Conservation (phyloP, 2,113 vertebrate species). For the Ondatra zibethicus region DNA sequence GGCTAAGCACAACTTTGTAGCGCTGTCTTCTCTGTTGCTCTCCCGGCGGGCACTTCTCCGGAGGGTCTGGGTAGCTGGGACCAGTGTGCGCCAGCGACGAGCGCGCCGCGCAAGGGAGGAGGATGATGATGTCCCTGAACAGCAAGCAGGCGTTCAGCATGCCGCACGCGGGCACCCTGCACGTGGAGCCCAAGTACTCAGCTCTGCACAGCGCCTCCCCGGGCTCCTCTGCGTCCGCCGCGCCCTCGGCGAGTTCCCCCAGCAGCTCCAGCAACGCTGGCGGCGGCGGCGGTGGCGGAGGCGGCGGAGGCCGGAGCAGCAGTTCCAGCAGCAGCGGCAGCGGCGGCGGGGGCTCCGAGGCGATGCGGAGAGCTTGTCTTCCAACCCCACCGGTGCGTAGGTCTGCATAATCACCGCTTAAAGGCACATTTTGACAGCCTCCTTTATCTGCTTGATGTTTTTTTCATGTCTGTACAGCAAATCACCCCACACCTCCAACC, state of each 20-base stretch:
- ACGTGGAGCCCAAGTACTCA: conserved; percentile 96
- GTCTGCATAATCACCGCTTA: conserved; percentile 94
- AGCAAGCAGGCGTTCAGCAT: conserved; percentile 97
- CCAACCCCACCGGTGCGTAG: conserved; percentile 98
- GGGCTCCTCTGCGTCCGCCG: conserved; percentile 90
- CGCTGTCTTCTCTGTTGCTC: conserved; percentile 49
- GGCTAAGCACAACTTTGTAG: conserved; percentile 41
- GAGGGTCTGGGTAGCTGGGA: conserved; percentile 75
- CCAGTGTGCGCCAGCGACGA: conserved; percentile 80
- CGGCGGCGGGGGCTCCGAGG: conserved; percentile 90
- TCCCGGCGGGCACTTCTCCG: conserved; percentile 80
- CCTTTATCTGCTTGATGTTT: conserved; percentile 93
- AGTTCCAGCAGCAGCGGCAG: conserved; percentile 74
- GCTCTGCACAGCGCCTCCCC: conserved; percentile 94
- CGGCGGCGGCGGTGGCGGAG: conserved; percentile 74
- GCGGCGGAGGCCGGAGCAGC: conserved; percentile 71
- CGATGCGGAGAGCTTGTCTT: conserved; percentile 97
- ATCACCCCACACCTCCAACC: conserved; percentile 93
- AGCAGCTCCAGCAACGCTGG: conserved; percentile 85
- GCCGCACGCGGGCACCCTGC: conserved; percentile 93
- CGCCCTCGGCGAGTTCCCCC: conserved; percentile 89
- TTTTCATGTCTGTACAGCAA: conserved; percentile 92
- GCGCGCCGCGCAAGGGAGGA: conserved; percentile 88
- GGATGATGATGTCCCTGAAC: conserved; percentile 99
- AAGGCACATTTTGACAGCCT: conserved; percentile 92